Base-by-base conservation (phyloP, 1,140 invertebrate genomes). In the Diachasma alloeum region DNA sequence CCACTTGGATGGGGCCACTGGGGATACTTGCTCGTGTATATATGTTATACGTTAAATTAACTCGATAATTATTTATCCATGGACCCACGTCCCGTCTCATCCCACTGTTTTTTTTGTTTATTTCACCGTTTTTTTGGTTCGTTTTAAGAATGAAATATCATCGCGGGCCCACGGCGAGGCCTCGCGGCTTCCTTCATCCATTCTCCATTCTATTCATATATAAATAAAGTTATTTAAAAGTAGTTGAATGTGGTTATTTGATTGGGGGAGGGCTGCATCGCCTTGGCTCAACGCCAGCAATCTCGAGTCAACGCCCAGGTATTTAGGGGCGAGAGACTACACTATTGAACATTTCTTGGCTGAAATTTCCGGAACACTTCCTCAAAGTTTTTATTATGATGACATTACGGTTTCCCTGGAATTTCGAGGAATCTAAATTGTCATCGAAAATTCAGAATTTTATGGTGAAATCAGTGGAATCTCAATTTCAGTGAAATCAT, bases 41-140 rank as follows among this genome's bases (percentile, higher is more conserved):
- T 75, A 75, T 66, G 39, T 72, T 72, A 72, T 72, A 36, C 53
- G 36, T 72, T 36, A 44, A 72, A 48, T 48, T 56, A 22, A 46
- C 63, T 56, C 75, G 48, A 68, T 77, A 75, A 72, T 72, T 79
- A 76, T 76, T 79, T 76, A 79, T 63, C 77, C 46, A 74, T 72
- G 37, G 22, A 69, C 63, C 59, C 72, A 22, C 59, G 56, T 75
- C 71, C 53, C 22, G 6, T n/a, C 19, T 39, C 26, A 56, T 66
- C 46, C 71, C 13, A 22, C 44, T 66, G 39, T 24, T 17, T 72
- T 39, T 39, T 44, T 75, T 67, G 17, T 44, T 44, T 48, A 44
- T 48, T 31, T 31, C 42, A 56, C 76, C n/a, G 17, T 59, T 24
- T 22, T 9, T 53, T 22, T 72, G 39, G 10, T 69, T 78, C 75